Evolutionary conservation across 2,888 invertebrate genomes (phyloP), one percentile per base, ranked within the genome.

Genomic region (Plagodis pulveraria): DNA sequence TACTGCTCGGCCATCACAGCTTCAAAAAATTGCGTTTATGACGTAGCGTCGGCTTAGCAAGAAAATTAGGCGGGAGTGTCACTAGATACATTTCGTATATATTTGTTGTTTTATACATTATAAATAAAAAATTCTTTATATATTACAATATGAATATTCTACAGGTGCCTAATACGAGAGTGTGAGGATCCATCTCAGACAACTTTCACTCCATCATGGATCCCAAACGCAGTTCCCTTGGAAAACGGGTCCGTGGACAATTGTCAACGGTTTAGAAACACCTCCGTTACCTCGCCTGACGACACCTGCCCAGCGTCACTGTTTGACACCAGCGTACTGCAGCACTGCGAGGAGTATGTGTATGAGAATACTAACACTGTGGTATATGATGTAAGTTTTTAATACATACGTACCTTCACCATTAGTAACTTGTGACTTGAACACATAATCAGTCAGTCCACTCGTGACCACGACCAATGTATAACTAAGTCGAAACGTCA

Each of bases 201-300:
- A 0, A 75, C 76, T 10, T 91, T 86, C 63, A 63, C 80, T n/a
- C 84, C 88, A 0, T 11, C 74, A 0, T 94, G 94, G 94, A 66
- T 93, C 22, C 63, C 77, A 8, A 72, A 83, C 55, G 93, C 93
- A 0, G 80, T 91, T 4, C 93, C 94, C 1, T 45, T 75, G 9
- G 74, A 74, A 5, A 67, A 69, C n/a, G 70, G 70, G 7, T 72
- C 72, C 0, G 76, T 89, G 62, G 90, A 93, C 53, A 86, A 87
- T 50, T 94, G 94, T 67, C 77, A 82, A 48, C 86, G 93, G 0
- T 94, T 78, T 65, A 78, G 66, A 5, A 73, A 66, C 48, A 7
- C 56, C 5, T 64, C 66, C 1, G 43, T 59, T 0, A 44, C 22
- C 4, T 53, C 34, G 8, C 58, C 56, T 10, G 9, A 2, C 0